Conservation (phyloP, 2,797 vertebrate genomes). For the Catharus ustulatus region DNA sequence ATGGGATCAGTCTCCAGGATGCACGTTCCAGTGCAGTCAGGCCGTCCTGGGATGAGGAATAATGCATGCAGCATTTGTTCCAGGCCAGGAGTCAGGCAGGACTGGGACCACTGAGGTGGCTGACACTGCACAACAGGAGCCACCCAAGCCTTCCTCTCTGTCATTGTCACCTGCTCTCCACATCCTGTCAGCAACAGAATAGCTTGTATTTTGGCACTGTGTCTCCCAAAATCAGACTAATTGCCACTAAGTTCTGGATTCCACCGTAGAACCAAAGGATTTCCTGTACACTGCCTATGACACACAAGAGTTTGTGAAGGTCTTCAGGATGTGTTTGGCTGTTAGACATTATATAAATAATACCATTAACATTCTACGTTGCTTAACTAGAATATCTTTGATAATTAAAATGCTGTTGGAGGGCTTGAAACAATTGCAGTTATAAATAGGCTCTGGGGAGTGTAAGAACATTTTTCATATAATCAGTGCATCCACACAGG, state of each 20-base stretch:
- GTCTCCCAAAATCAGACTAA: neutral
- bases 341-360: slow-evolving; percentile 10
- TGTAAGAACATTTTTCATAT: slow-evolving; percentile 47
- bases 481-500: slow-evolving; percentile 15
- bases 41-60: neutral
- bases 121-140: neutral
- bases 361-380: slow-evolving; percentile 30
- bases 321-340: neutral
- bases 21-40: accelerated
- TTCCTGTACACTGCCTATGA: neutral
- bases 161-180: accelerated
- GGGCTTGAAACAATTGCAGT: slow-evolving; percentile 19
- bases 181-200: accelerated
- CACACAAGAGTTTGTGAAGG: neutral
- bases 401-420: slow-evolving; percentile 47
- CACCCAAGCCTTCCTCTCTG: accelerated
- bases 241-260: neutral
- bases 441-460: slow-evolving; percentile 43
- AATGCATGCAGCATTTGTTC: accelerated
- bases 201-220: neutral
- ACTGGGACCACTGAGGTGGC: accelerated
- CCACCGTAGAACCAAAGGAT: neutral
- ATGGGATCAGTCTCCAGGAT: neutral
- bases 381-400: slow-evolving; percentile 5
- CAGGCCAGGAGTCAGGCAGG: accelerated